Evolutionary conservation across 2,888 invertebrate species (phyloP), one percentile per base, ranked within the genome.

Genomic region (Xestoiulus laeticollis): DNA sequence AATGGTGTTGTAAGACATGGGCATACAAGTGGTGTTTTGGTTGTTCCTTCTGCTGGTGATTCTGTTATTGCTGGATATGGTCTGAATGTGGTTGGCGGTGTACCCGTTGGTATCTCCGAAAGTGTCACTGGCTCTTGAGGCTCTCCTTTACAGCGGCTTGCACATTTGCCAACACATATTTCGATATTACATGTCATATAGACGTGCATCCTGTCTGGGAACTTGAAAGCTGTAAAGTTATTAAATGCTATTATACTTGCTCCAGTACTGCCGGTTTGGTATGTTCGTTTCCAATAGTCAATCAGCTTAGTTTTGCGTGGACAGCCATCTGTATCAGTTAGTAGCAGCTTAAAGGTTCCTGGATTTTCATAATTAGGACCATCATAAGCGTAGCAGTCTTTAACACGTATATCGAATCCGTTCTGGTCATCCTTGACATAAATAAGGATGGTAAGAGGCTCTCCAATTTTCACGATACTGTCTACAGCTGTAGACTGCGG

Each of bases 151-250:
- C 91, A 91, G 89, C 90, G 89, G 4, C 90, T 91, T 26, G 89
- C 89, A 88, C 91, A 91, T 44, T 87, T 22, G 1, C 85, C 87
- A 16, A 32, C 53, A 89, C 91, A 92, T 92, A 95, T 95, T 93
- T 95, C 95, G 89, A 96, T 94, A 90, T 95, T 95, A 91, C 96
- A 96, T 19, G 95, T 95, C 1, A 96, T 91, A 90, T 94, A 95
- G 0, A 96, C 95, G 92, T 95, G 94, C 89, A 94, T 94, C 32
- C 94, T 94, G 89, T 95, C 95, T 0, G 95, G 95, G 91, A 96
- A 96, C 89, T 95, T 94, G 92, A 96, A 96, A 0, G 95, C 95
- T 90, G 94, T 94, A 14, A 96, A 93, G 91, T 94, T 94, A 90
- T 94, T 95, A 91, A 94, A 94, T 32, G 95, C 94, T 68, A 95